Percentiles rank a stretch among this genome's conserved stretches.
These are phyloP conservation scores for Zaprionus lineosus DNA, from an alignment of 2,888 invertebrate species.

Conservation along the genomic window DNA sequence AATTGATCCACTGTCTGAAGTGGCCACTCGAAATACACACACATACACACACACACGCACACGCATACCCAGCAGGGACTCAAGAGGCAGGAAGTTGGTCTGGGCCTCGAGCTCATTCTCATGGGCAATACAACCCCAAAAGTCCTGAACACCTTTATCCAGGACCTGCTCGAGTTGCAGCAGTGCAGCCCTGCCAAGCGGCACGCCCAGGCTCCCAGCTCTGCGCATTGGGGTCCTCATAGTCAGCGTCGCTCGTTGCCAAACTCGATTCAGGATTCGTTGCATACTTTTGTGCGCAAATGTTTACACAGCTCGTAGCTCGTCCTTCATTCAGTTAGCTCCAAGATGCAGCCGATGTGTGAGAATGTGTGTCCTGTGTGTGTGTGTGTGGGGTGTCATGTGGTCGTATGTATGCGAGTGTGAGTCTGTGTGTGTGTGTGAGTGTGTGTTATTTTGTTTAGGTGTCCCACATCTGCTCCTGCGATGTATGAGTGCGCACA, in stretches of 20 bases:
- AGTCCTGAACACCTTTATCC: neutral
- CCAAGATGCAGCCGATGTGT: slow-evolving; percentile 48
- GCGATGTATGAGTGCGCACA: slow-evolving; percentile 24
- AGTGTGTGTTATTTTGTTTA: slow-evolving; percentile 27
- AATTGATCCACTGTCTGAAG: slow-evolving; percentile 31
- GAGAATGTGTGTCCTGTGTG: neutral
- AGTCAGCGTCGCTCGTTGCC: slow-evolving; percentile 32
- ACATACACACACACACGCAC: neutral
- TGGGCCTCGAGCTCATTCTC: slow-evolving; percentile 5
- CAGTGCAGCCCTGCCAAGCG: too few relatives aligned
- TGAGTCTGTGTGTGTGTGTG: slow-evolving; percentile 1
- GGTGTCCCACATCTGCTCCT: slow-evolving; percentile 46
- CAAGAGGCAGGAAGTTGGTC: slow-evolving; percentile 30
- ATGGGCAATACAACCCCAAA: neutral
- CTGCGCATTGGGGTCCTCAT: slow-evolving; percentile 47
- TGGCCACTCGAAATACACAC: slow-evolving; percentile 45
- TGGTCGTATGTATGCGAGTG: too few relatives aligned
- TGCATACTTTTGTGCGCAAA: slow-evolving; percentile 77
- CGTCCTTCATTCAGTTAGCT: slow-evolving; percentile 50
- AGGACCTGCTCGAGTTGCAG: neutral
- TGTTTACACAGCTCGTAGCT: slow-evolving; percentile 65
- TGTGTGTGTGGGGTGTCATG: too few relatives aligned
- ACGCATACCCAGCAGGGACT: slow-evolving; percentile 10
- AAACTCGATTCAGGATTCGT: slow-evolving; percentile 67
- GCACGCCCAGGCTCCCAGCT: slow-evolving; percentile 12